Evolutionary conservation across 2,888 invertebrate genomes (phyloP).

Genomic region (Drosophila rubida): DNA sequence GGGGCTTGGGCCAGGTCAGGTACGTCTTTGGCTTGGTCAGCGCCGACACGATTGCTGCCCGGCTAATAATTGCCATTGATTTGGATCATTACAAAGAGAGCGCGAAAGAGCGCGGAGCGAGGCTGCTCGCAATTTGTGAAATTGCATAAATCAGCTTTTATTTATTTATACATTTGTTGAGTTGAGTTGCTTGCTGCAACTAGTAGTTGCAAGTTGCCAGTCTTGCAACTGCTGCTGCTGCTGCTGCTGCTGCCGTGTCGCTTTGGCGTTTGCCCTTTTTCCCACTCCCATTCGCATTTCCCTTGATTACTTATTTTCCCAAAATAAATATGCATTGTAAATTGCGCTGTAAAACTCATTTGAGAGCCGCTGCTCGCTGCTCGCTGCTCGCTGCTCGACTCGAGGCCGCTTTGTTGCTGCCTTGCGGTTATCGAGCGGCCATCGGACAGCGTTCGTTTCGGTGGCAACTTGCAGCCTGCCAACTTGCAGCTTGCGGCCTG

Average conservation of each 20-base stretch:
- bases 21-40: conserved; percentile 57
- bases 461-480: conserved; percentile 9
- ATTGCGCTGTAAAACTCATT: conserved; percentile 64
- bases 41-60: conserved; percentile 68
- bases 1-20: conserved; percentile 59
- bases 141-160: conserved; percentile 82
- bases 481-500: not conserved
- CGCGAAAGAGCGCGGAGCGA: conserved; percentile 1
- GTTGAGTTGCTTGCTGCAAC: conserved; percentile 8
- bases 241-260: conserved; percentile 14
- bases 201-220: not conserved
- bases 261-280: conserved; percentile 14
- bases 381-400: not conserved
- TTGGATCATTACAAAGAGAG: conserved; percentile 54
- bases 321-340: conserved; percentile 81
- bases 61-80: conserved; percentile 80
- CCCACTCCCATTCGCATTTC: conserved; percentile 41
- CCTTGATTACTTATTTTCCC: conserved; percentile 80
- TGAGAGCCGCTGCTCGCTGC: conserved; percentile 21
- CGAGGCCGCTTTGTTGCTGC: conserved; percentile 1
- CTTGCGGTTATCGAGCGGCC: conserved; percentile 65
- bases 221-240: too few species aligned
- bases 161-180: conserved; percentile 77
- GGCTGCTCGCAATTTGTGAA: conserved; percentile 76
- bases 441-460: conserved; percentile 47